Conservation (phyloP, 1,140 invertebrate genomes). For the Helicoverpa armigera region DNA sequence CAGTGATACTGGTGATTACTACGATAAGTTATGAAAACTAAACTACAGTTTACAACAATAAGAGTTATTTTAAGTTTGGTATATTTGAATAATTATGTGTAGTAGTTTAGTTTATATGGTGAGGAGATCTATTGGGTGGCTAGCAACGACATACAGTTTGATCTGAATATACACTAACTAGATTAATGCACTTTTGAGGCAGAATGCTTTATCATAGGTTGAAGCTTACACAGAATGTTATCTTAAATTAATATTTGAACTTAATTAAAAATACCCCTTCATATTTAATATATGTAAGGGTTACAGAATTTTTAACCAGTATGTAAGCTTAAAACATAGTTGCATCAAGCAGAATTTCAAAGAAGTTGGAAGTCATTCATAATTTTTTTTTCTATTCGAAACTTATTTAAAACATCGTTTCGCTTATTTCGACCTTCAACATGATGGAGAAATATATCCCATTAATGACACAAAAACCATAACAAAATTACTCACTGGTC, state of each 20-base stretch:
- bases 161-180: constrained; percentile 13
- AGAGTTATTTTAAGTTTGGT: neutral
- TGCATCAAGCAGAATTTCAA: no score
- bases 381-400: no score
- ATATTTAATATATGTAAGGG: no score
- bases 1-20: neutral
- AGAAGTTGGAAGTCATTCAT: no score
- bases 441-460: no score
- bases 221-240: constrained; percentile 7
- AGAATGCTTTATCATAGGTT: neutral
- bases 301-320: no score
- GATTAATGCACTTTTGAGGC: constrained; percentile 16
- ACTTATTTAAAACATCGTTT: no score
- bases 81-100: neutral
- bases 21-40: constrained; percentile 9
- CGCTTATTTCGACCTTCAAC: no score
- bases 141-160: constrained; percentile 17
- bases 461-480: no score
- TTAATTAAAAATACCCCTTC: neutral
- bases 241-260: neutral
- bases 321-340: no score
- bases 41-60: neutral
- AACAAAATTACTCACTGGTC: no score
- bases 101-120: neutral
- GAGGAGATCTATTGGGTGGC: constrained; percentile 6